A percentile compares a stretch with the other conserved stretches of the same genome.
phyloP scores from a whole-genome alignment of 1,140 invertebrate genomes.

The Diorhabda elongata region DNA sequence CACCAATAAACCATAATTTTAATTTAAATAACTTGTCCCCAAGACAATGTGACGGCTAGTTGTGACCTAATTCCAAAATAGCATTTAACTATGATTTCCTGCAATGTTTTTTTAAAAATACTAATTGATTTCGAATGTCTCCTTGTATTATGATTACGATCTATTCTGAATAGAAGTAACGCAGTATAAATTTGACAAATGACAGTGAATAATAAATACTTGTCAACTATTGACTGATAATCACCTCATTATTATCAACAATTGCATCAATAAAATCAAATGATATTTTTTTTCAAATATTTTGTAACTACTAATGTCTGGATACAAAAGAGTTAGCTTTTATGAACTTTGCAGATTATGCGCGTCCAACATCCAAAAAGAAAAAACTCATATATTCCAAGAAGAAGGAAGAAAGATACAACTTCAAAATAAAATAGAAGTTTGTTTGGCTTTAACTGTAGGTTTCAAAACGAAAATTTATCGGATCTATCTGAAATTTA shows the following conservation, averaged over 20 bases:
- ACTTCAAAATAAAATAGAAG: constrained; percentile 60
- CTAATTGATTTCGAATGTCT: too few relatives aligned
- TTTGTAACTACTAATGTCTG: constrained; percentile 14
- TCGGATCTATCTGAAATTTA: constrained; percentile 15
- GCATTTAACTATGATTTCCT: too few relatives aligned
- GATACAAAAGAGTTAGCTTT: constrained; percentile 64
- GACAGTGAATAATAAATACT: too few relatives aligned
- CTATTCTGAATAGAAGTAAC: too few relatives aligned
- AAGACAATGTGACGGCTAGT: too few relatives aligned
- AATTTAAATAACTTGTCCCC: too few relatives aligned
- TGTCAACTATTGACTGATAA: too few relatives aligned
- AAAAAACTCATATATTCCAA: constrained; percentile 63
- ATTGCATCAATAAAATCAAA: constrained; percentile 16
- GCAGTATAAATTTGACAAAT: too few relatives aligned
- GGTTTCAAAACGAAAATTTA: constrained; percentile 18
- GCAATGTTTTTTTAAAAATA: too few relatives aligned
- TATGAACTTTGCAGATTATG: constrained; percentile 67
- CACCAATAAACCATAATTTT: too few relatives aligned
- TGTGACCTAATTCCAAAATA: too few relatives aligned
- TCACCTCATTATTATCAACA: constrained; percentile 2
- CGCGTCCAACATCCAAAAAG: constrained; percentile 59
- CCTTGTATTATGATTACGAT: too few relatives aligned
- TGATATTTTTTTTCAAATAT: constrained; percentile 9
- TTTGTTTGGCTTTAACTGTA: constrained; percentile 61
- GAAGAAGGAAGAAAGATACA: constrained; percentile 61